A percentile compares a stretch with the other conserved stretches of the same genome.
Evolutionary conservation across 2,797 vertebrate species (phyloP).

Genomic region (Kryptolebias ocellatus): DNA sequence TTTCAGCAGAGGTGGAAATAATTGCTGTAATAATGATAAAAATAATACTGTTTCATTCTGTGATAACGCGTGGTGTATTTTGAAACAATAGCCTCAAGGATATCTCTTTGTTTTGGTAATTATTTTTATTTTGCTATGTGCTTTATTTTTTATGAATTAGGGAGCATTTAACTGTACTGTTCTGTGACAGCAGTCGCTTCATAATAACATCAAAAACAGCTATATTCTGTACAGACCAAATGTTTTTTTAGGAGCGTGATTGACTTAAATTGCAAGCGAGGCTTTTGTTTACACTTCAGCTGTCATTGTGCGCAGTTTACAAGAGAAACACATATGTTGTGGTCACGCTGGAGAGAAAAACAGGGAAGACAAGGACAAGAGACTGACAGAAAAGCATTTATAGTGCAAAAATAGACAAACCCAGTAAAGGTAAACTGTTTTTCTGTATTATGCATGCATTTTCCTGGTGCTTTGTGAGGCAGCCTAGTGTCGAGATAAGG

Average conservation of each 20-base stretch:
- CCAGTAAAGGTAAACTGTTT: conserved; percentile 3
- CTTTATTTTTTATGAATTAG: conserved; percentile 7
- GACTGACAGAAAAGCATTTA: conserved; percentile 15
- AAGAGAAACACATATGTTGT: background rate
- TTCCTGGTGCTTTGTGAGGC: conserved; percentile 35
- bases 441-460: conserved; percentile 26
- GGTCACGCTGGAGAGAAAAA: background rate
- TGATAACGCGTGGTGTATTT: conserved; percentile 24
- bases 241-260: background rate
- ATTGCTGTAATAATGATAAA: conserved; percentile 20
- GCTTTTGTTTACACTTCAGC: conserved; percentile 1
- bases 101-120: background rate
- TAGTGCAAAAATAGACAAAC: conserved; percentile 16
- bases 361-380: conserved; percentile 15
- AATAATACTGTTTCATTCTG: conserved; percentile 17
- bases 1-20: conserved; percentile 18
- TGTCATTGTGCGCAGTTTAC: conserved; percentile 2
- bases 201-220: background rate
- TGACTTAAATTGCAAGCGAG: background rate
- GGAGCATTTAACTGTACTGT: conserved; percentile 2
- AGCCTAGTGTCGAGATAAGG: conserved; percentile 56
- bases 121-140: conserved; percentile 8
- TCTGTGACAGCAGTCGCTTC: conserved; percentile 8
- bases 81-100: conserved; percentile 27
- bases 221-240: background rate